Conservation (phyloP, 2,113 vertebrate species). For the Xiphophorus couchianus region DNA sequence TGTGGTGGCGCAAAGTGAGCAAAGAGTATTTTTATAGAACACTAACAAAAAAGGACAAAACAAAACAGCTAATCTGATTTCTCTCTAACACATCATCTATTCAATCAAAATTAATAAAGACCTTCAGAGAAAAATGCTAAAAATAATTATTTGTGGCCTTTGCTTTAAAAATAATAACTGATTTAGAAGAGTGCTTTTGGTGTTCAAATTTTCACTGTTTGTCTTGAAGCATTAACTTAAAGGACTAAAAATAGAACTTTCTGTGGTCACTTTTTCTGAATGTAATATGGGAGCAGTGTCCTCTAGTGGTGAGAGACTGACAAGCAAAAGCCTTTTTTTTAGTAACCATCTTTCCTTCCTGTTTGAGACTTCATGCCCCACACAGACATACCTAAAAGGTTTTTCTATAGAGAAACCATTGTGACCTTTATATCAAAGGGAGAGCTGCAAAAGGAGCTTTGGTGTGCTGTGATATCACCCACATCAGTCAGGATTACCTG, state of each 20-base stretch:
- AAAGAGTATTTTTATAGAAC: no score
- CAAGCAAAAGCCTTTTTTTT: constrained; percentile 25
- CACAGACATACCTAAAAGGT: constrained; percentile 30
- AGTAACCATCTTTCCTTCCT: constrained; percentile 26
- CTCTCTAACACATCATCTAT: no score
- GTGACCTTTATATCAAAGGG: constrained; percentile 77
- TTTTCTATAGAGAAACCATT: constrained; percentile 76
- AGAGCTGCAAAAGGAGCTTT: constrained; percentile 74
- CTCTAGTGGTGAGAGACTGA: constrained; percentile 66
- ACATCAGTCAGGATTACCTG: constrained; percentile 68
- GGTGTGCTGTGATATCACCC: constrained; percentile 72
- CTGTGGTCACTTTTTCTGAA: not conserved
- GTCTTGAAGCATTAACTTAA: not conserved
- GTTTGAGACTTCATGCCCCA: constrained; percentile 12
- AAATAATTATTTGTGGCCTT: not conserved
- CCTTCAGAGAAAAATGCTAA: no score
- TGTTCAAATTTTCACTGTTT: not conserved
- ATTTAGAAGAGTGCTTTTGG: not conserved
- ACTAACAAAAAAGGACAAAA: no score
- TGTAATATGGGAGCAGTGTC: constrained; percentile 52
- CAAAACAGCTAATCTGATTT: no score
- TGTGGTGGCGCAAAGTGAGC: no score
- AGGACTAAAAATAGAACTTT: not conserved
- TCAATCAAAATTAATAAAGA: no score
- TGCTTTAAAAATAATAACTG: not conserved